Conservation (phyloP, 2,113 vertebrate species). For the Dendropsophus ebraccatus region DNA sequence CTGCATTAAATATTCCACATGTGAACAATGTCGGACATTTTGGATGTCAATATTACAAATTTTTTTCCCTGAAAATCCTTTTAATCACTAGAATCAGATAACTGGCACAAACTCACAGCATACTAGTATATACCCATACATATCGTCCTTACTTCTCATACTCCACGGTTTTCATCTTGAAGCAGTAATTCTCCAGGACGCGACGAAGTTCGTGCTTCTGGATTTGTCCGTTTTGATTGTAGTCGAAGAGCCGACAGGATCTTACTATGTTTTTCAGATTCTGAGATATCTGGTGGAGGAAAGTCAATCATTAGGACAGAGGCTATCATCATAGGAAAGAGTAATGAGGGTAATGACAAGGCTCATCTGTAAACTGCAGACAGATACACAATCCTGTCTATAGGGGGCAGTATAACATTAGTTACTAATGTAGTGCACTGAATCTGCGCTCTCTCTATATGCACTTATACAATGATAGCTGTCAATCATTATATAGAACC, state of each 20-base stretch:
- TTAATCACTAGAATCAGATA: background rate
- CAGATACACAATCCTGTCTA: background rate
- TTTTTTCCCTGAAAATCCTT: no score
- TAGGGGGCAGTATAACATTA: background rate
- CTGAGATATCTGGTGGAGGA: constrained; percentile 66
- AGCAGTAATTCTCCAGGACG: constrained; percentile 67
- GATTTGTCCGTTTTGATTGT: constrained; percentile 63
- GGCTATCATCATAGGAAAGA: background rate
- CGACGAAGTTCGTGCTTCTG: constrained; percentile 61
- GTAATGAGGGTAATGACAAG: background rate
- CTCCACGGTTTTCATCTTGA: constrained; percentile 68
- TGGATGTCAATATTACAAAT: no score
- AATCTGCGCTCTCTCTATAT: no score
- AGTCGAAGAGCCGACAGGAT: constrained; percentile 70
- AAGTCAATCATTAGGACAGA: background rate
- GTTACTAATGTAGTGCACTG: background rate
- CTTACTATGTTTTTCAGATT: constrained; percentile 70
- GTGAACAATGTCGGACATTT: no score
- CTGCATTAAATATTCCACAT: no score
- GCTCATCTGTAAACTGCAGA: background rate
- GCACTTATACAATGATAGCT: no score
- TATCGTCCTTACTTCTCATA: constrained; percentile 67
- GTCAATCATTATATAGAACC: no score
- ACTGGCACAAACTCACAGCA: background rate
- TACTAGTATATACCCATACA: background rate